These are phyloP conservation scores for Steatornis caripensis DNA, from an alignment of 2,113 vertebrate genomes.

Conservation along the genomic window DNA sequence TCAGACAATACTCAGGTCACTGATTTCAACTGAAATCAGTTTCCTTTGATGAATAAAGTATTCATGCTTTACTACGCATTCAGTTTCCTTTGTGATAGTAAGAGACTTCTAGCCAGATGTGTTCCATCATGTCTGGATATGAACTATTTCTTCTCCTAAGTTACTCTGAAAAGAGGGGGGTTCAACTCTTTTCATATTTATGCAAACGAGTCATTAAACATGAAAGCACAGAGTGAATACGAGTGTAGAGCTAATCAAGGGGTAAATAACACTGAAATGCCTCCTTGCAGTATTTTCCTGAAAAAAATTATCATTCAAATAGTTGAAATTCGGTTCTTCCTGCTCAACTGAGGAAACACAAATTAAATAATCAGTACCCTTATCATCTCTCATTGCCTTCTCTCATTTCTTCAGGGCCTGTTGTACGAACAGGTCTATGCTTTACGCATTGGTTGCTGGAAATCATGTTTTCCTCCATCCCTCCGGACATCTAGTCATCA, in stretches of 20 bases:
- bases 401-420: not conserved
- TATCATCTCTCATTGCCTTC: not conserved
- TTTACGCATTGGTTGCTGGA: not conserved
- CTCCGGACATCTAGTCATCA: not conserved
- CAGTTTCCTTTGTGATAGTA: not conserved
- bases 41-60: not conserved
- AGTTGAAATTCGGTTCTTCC: constrained; percentile 26
- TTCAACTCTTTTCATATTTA: not conserved
- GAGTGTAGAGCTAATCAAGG: constrained; percentile 30
- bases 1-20: not conserved
- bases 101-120: not conserved
- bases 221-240: not conserved
- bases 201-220: not conserved
- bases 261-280: constrained; percentile 33
- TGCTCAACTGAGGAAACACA: not conserved
- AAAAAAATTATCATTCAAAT: constrained; percentile 14
- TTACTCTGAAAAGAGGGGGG: not conserved
- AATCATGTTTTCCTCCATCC: not conserved
- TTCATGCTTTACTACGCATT: not conserved
- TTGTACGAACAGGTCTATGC: not conserved
- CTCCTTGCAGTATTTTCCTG: constrained; percentile 23
- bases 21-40: not conserved
- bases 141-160: not conserved
- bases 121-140: not conserved
- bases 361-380: not conserved